phyloP scores from a whole-genome alignment of 92 coral and sea anemone species.

The Muricea muricata region DNA sequence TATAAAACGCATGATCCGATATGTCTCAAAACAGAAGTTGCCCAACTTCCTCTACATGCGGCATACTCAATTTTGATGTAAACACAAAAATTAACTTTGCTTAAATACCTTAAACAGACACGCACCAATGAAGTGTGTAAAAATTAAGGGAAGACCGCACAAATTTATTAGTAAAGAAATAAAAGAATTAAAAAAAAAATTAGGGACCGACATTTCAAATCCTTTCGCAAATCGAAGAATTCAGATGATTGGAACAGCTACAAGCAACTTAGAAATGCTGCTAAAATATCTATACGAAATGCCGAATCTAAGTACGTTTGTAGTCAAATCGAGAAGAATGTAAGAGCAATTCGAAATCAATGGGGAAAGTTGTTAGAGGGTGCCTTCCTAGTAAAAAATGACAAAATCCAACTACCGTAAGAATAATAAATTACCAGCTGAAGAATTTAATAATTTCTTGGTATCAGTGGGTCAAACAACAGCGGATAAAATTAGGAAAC shows the following conservation, averaged over 20 bases:
- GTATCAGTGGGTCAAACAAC: neutral
- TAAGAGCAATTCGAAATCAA: slow-evolving; percentile 38
- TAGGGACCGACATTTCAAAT: slow-evolving; percentile 19
- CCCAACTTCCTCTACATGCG: slow-evolving; percentile 37
- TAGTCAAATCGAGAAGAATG: slow-evolving; percentile 13
- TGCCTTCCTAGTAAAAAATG: too few species aligned
- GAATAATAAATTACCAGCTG: neutral
- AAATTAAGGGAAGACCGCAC: slow-evolving; percentile 38
- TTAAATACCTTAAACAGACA: slow-evolving; percentile 16
- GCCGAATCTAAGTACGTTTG: slow-evolving; percentile 55
- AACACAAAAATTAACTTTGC: slow-evolving; percentile 51
- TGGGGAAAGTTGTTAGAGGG: slow-evolving; percentile 21
- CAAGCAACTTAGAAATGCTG: slow-evolving; percentile 9
- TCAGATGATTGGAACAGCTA: slow-evolving; percentile 20
- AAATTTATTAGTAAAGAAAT: slow-evolving; percentile 36
- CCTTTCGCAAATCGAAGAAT: neutral
- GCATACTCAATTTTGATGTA: slow-evolving; percentile 44
- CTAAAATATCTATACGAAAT: slow-evolving; percentile 50
- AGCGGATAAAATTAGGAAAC: neutral
- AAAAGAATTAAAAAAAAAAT: slow-evolving; percentile 10
- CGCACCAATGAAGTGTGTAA: slow-evolving; percentile 34
- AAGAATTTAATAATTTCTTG: neutral
- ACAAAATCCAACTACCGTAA: too few species aligned
- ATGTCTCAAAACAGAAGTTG: slow-evolving; percentile 9
- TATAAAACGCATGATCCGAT: slow-evolving; percentile 11